Base-by-base conservation (phyloP, 2,888 invertebrate species). In the Drosophila tripunctata region DNA sequence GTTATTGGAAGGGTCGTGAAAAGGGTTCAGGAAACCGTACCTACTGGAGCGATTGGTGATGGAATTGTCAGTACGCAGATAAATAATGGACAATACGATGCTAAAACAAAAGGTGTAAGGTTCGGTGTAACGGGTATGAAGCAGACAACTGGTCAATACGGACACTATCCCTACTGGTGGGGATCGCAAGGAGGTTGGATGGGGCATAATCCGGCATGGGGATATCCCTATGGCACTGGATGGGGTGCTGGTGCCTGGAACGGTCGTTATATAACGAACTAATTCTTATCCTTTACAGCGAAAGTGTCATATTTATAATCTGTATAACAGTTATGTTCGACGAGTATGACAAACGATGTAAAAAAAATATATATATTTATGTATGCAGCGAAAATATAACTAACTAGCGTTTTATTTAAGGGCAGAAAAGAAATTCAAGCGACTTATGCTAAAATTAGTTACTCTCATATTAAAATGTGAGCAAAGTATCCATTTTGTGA, bases 91-190 rank as follows among this genome's bases (percentile, higher is more conserved):
- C 31, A 47, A 2, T 38, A 21, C 10, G 30, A 14, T 14, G 4
- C 5, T 10, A 22, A 14, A 3, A 41, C 15, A 38, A 55, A 10
- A 6, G 41, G 43, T 12, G 22, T 22, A 1, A 40, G 57, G 19
- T 63, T 60, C 21, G 15, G 21, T 5, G 10, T 51, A 5, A 36
- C 43, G 4, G 57, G 48, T 8, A 47, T 38, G 43, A 41, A 58
- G 12, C 35, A 31, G 19, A 43, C 58, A 38, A 21, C 40, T 10
- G 44, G 19, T 6, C 14, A 12, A 1, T 57, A 60, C n/a, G 67
- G 85, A 15, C 15, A 45, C 4, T 80, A 85, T 55, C 80, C 83
- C 3, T 80, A 80, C 27, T 76, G 80, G 73, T 80, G 83, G 83
- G 86, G 81, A 15, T 2, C 54, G 0, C 60, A 75, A 41, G 41